Evolutionary conservation across 2,797 vertebrate species (phyloP).

Genomic region (Dicrostonyx torquatus): DNA sequence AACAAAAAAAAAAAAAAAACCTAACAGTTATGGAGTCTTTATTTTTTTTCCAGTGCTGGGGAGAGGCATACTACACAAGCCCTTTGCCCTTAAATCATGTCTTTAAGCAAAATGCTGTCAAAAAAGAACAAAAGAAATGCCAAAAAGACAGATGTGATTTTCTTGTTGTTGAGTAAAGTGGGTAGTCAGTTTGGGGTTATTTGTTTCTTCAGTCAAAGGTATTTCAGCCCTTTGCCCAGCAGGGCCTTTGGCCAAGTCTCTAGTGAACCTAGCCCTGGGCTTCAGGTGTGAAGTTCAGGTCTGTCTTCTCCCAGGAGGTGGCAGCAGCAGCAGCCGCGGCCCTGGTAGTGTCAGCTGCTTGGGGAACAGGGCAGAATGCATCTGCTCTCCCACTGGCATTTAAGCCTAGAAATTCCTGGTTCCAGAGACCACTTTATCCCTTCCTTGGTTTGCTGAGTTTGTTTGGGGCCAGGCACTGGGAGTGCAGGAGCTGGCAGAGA

Average conservation of each 20-base stretch:
- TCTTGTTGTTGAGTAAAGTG: constrained; percentile 12
- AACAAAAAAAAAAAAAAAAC: background rate
- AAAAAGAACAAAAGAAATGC: constrained; percentile 46
- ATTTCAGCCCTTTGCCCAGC: background rate
- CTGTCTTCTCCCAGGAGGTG: constrained; percentile 79
- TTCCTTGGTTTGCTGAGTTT: constrained; percentile 55
- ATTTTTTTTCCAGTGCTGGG: background rate
- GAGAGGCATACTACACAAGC: background rate
- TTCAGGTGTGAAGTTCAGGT: constrained; percentile 55
- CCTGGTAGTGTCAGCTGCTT: constrained; percentile 7
- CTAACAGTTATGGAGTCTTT: background rate
- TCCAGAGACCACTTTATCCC: constrained; percentile 62
- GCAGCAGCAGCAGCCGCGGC: constrained; percentile 74
- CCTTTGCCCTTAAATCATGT: constrained; percentile 20
- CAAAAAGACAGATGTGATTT: background rate
- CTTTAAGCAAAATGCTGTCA: background rate
- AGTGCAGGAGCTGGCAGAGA: constrained; percentile 57
- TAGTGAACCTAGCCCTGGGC: constrained; percentile 32
- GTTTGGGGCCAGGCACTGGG: constrained; percentile 12
- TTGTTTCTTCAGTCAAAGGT: background rate
- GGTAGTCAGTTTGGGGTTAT: background rate
- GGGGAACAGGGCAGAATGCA: constrained; percentile 53
- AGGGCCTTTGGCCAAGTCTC: background rate
- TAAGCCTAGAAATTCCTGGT: constrained; percentile 57
- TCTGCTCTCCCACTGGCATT: constrained; percentile 62